Conservation (phyloP, 92 coral and sea anemone genomes). For the Zoanthus sociatus region DNA sequence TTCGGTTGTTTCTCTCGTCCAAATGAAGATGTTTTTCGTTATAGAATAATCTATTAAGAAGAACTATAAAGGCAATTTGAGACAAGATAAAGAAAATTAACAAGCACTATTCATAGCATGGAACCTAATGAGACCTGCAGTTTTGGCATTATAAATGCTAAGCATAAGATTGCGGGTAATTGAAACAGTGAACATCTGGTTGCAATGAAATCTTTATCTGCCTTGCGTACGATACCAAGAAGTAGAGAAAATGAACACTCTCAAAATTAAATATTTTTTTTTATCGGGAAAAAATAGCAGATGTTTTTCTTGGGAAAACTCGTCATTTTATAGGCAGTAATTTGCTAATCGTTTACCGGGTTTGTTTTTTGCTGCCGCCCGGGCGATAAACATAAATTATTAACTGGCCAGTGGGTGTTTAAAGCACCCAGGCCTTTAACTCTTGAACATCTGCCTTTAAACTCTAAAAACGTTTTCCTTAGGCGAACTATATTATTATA, state of each 20-base stretch:
- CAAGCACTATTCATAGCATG: constrained; percentile 16
- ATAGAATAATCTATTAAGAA: no score
- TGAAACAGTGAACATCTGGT: neutral
- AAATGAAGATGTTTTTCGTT: neutral
- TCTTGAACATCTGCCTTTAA: neutral
- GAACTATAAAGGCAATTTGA: neutral
- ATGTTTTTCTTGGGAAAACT: neutral
- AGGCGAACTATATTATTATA: neutral
- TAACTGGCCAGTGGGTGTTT: constrained; percentile 24
- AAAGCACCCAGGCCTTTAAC: neutral
- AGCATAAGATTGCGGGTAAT: constrained; percentile 13
- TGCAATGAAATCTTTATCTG: neutral
- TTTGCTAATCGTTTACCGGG: constrained; percentile 30
- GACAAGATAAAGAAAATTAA: neutral
- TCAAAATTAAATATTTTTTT: neutral
- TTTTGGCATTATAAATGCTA: constrained; percentile 21
- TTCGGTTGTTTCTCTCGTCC: neutral
- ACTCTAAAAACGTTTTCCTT: neutral
- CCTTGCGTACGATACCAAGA: neutral
- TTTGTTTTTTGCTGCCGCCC: constrained; percentile 33
- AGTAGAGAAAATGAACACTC: neutral
- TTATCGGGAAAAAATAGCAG: neutral
- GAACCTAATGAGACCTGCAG: constrained; percentile 40
- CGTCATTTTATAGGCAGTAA: constrained; percentile 22
- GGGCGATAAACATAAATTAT: constrained; percentile 8